Evolutionary conservation across 2,113 vertebrate genomes (phyloP).

Genomic region (human (Homo sapiens)): GRCh38 chr6:87908001-87908500

Average conservation of each 20-base stretch:
- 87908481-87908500: neutral
- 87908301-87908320: slow-evolving; percentile 50
- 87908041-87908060: neutral
- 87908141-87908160: slow-evolving; percentile 51
- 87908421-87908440: neutral
- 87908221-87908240: slow-evolving; percentile 59
- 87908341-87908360: neutral
- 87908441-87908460: neutral
- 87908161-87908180: neutral
- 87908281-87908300: slow-evolving; percentile 33
- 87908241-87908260: slow-evolving; percentile 36
- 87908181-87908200: neutral
- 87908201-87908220: slow-evolving; percentile 41
- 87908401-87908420: neutral
- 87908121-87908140: neutral
- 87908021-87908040: neutral
- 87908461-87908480: slow-evolving; percentile 21
- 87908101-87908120: neutral
- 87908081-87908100: slow-evolving; percentile 1
- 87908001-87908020: slow-evolving; percentile 21
- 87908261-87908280: slow-evolving; percentile 12
- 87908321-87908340: neutral
- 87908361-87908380: slow-evolving; percentile 8
- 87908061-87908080: slow-evolving; percentile 39
- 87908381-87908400: neutral